Conservation (phyloP, 2,797 vertebrate species). For the Myoxocephalus aenaeus region DNA sequence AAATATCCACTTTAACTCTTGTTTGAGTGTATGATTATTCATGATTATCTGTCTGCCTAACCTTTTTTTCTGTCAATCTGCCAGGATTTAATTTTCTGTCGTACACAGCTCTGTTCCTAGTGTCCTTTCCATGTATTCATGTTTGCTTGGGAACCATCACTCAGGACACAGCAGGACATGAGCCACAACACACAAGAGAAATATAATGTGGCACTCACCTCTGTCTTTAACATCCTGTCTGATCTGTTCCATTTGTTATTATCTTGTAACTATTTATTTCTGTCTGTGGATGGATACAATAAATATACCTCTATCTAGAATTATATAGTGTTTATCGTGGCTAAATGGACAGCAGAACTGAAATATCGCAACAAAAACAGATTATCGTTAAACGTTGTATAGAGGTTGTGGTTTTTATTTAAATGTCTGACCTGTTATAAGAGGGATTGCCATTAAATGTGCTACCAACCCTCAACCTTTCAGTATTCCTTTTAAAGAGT, state of each 20-base stretch:
- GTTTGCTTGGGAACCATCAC: neutral
- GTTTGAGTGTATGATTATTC: conserved; percentile 38
- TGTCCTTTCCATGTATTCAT: conserved; percentile 10
- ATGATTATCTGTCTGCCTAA: conserved; percentile 44
- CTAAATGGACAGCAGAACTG: neutral
- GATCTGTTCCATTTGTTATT: neutral
- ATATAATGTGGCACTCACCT: conserved; percentile 1
- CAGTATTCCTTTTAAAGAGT: neutral
- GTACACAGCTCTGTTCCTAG: neutral
- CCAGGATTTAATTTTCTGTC: conserved; percentile 15
- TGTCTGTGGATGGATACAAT: neutral
- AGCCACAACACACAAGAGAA: neutral
- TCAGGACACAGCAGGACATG: neutral
- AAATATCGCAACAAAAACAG: neutral
- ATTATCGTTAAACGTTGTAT: neutral
- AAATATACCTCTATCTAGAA: neutral
- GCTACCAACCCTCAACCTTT: neutral
- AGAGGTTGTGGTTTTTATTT: neutral
- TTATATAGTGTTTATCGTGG: neutral
- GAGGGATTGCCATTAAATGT: neutral
- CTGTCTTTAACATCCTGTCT: neutral
- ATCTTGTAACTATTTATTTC: neutral
- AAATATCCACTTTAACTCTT: conserved; percentile 8
- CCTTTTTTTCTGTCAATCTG: conserved; percentile 30
- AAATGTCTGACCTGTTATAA: neutral